Conservation (phyloP, 2,113 vertebrate genomes). For the Ploceus nigricollis region DNA sequence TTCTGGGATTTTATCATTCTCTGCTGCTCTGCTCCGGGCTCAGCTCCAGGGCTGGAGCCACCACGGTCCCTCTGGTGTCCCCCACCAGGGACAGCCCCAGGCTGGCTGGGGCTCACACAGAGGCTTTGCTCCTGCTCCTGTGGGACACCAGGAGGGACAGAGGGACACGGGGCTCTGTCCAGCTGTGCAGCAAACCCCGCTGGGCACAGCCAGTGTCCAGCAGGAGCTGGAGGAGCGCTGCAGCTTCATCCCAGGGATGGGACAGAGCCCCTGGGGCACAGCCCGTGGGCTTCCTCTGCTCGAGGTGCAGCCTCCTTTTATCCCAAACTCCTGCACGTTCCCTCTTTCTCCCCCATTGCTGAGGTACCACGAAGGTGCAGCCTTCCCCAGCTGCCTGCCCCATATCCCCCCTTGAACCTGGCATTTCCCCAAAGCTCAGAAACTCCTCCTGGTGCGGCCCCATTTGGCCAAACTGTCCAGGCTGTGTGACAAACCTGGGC, state of each 20-base stretch:
- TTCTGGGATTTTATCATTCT: background rate
- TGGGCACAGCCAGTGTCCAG: background rate
- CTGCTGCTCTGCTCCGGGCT: rapidly evolving
- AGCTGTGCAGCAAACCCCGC: background rate
- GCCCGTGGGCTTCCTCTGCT: background rate
- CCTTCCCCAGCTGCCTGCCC: rapidly evolving
- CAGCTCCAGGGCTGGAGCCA: background rate
- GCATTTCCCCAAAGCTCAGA: no score
- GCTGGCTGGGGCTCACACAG: background rate
- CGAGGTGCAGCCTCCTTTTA: background rate
- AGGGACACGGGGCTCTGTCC: background rate
- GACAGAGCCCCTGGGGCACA: background rate
- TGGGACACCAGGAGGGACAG: background rate
- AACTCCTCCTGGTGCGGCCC: no score
- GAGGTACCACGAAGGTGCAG: background rate
- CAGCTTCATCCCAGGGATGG: rapidly evolving
- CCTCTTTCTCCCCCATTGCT: rapidly evolving
- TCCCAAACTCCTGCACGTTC: rapidly evolving
- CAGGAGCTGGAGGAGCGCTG: rapidly evolving
- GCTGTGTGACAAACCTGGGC: background rate
- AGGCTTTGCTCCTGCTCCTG: background rate
- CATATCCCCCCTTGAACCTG: rapidly evolving
- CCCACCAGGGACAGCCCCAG: rapidly evolving
- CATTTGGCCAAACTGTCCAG: no score
- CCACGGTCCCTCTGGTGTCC: rapidly evolving